Conservation (phyloP, 2,888 invertebrate genomes). For the Vandiemenella viatica region DNA sequence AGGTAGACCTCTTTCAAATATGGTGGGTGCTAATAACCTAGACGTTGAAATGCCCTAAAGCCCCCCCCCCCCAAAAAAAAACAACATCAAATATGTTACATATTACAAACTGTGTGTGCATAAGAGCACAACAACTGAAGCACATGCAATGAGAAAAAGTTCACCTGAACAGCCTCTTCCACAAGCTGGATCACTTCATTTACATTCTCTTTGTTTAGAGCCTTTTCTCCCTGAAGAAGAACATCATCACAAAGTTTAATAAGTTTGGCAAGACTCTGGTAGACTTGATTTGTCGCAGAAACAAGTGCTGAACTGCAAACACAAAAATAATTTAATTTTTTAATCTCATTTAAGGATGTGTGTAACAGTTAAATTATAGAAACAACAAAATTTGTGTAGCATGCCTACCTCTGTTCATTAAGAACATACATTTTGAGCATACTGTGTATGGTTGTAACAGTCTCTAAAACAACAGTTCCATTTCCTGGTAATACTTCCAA, state of each 20-base stretch:
- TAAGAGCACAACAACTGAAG: no score
- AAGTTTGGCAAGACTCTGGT: conserved; percentile 70
- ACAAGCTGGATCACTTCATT: conserved; percentile 53
- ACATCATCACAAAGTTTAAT: conserved; percentile 84
- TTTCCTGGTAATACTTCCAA: conserved; percentile 87
- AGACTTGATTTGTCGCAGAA: conserved; percentile 73
- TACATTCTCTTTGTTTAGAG: conserved; percentile 44
- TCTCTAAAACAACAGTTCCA: conserved; percentile 84
- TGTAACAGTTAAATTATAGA: no score
- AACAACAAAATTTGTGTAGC: neutral
- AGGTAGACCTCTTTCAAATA: no score
- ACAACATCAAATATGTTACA: no score
- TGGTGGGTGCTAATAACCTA: no score
- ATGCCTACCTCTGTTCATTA: conserved; percentile 35
- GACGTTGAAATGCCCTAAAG: no score
- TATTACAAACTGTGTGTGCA: no score
- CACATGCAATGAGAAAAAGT: no score
- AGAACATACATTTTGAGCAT: conserved; percentile 34
- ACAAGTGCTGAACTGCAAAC: conserved; percentile 46
- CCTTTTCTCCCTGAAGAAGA: conserved; percentile 55
- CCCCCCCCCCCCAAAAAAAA: no score
- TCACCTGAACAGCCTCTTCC: conserved; percentile 55
- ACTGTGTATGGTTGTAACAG: conserved; percentile 73
- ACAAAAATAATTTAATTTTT: no score
- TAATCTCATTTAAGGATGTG: neutral